These are phyloP conservation scores for Apostichopus parvimensis DNA, from an alignment of 35 echinoderm and acorn worm genomes.

Conservation along the genomic window DNA sequence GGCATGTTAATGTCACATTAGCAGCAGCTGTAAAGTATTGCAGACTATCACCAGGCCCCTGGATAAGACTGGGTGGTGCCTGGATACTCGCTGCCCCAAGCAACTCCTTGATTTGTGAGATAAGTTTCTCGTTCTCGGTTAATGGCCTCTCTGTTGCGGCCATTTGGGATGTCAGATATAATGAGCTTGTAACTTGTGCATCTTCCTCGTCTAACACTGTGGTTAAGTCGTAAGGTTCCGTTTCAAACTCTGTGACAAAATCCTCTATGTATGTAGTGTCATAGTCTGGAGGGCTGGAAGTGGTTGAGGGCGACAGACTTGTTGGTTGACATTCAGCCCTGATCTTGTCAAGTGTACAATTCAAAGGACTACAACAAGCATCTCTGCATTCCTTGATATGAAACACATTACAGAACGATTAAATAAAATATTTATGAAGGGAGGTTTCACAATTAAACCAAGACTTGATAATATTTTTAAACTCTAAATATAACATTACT, in stretches of 20 bases:
- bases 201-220: not conserved
- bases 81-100: constrained; percentile 5
- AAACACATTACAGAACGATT: not conserved
- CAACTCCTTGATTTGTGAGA: constrained; percentile 15
- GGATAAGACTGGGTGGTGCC: constrained; percentile 44
- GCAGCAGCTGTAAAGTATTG: not conserved
- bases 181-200: not conserved
- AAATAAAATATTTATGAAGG: no score
- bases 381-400: constrained; percentile 6
- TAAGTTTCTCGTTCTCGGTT: not conserved
- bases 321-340: constrained; percentile 8
- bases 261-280: constrained; percentile 25
- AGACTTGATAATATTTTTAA: no score
- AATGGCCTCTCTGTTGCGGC: constrained; percentile 13
- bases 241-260: constrained; percentile 33
- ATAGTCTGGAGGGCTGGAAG: not conserved
- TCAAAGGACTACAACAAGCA: constrained; percentile 1
- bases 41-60: constrained; percentile 1
- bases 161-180: not conserved
- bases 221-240: not conserved
- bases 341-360: not conserved
- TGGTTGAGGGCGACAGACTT: not conserved
- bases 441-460: no score
- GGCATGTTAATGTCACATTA: constrained; percentile 43
- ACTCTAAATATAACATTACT: no score